Evolutionary conservation across 2,113 vertebrate genomes (phyloP), one percentile per base, ranked within the genome.

Genomic region (Amazona guildingii): DNA sequence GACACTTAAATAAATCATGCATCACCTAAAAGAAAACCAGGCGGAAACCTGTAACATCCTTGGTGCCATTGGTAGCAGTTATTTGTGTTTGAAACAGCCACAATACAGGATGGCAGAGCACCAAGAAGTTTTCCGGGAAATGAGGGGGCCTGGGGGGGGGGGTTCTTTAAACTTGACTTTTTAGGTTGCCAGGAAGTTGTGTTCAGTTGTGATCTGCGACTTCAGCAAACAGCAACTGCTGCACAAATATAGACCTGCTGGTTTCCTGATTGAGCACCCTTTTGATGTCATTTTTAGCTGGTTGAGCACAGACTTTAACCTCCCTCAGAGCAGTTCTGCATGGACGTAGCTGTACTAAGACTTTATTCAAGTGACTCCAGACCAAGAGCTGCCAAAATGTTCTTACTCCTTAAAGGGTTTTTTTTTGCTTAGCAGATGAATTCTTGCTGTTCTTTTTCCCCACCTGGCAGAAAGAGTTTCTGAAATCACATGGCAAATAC

Each of bases 171-270:
- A 77, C 74, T 62, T 73, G 82, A 95, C 63, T 94, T 91, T 79
- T 94, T 86, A 75, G 62, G 87, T 91, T 93, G 94, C 89, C 95
- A 97, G 97, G 97, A 97, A 97, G 95, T 96, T 72, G 79, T 75
- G 63, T 74, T 91, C 88, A 64, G 87, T 70, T 93, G 54, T 63
- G 84, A 93, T 66, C 77, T 81, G 90, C 51, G 15, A 91, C 87
- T 90, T 96, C 97, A 92, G 97, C 88, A 90, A 88, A 92, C 85
- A 90, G 69, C 88, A 96, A 54, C 13, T 80, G 88, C 96, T 95
- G 93, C 74, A 87, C 89, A 96, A 97, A 97, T 94, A 89, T 72
- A 97, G 96, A 84, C 87, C 84, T 90, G 70, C 73, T 84, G 83
- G 86, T 77, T 96, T 97, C 95, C 95, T 92, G 83, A 88, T 51